Percentiles rank a stretch among this genome's conserved stretches.
Conservation (phyloP, 2,797 vertebrate genomes). For the Ctenopoma multispine region DNA sequence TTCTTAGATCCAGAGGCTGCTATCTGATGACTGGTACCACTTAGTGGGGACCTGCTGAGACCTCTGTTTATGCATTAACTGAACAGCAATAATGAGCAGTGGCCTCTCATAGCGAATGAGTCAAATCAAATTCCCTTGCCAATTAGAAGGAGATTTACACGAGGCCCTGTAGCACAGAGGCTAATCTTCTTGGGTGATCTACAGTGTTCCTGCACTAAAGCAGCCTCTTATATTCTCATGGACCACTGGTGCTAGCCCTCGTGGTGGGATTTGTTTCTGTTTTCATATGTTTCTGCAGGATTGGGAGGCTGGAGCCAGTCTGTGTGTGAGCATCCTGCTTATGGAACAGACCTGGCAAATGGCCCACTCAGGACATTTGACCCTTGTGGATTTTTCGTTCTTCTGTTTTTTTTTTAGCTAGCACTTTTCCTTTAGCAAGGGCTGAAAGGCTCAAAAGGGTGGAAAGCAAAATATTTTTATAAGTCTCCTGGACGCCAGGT, state of each 20-base stretch:
- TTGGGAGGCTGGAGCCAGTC: slow-evolving; percentile 69
- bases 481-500: slow-evolving; percentile 96
- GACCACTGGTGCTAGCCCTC: slow-evolving; percentile 70
- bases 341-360: slow-evolving; percentile 81
- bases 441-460: slow-evolving; percentile 91
- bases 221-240: slow-evolving; percentile 77
- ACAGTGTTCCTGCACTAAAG: slow-evolving; percentile 73
- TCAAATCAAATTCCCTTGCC: slow-evolving; percentile 83
- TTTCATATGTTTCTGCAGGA: slow-evolving; percentile 79
- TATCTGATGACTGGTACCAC: slow-evolving; percentile 79
- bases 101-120: slow-evolving; percentile 76
- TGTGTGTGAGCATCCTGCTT: slow-evolving; percentile 77
- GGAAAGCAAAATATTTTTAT: slow-evolving; percentile 99
- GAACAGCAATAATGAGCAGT: slow-evolving; percentile 77
- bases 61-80: slow-evolving; percentile 80
- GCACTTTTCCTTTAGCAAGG: slow-evolving; percentile 87
- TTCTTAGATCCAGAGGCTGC: slow-evolving; percentile 49
- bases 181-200: slow-evolving; percentile 82
- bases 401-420: slow-evolving; percentile 75
- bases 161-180: slow-evolving; percentile 62
- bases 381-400: slow-evolving; percentile 80
- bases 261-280: slow-evolving; percentile 82
- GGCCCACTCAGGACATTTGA: slow-evolving; percentile 86
- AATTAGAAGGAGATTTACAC: slow-evolving; percentile 84
- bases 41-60: slow-evolving; percentile 75